Percentiles rank a stretch among this genome's conserved stretches.
Conservation (phyloP, 2,888 invertebrate species). For the Ectemnius lituratus region DNA sequence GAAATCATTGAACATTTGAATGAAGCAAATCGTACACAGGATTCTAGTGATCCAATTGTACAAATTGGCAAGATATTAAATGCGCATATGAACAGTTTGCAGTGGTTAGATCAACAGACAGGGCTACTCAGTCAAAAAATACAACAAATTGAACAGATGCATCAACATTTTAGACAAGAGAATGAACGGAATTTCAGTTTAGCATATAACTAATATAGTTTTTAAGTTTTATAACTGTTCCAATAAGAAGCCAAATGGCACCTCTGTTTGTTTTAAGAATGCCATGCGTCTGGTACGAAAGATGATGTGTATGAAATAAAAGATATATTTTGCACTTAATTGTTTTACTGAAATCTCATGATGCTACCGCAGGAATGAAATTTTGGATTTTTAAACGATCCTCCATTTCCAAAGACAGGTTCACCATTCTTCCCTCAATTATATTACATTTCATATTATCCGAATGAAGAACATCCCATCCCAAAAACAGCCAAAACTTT, state of each 20-base stretch:
- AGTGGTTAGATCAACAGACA: constrained; percentile 95
- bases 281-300: neutral
- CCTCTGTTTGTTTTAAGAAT: constrained; percentile 2
- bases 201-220: constrained; percentile 77
- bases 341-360: constrained; percentile 24
- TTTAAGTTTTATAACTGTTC: constrained; percentile 2
- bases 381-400: constrained; percentile 89
- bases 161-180: constrained; percentile 87
- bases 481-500: constrained; percentile 88
- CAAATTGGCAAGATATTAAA: constrained; percentile 96
- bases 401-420: constrained; percentile 86
- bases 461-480: constrained; percentile 88
- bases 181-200: constrained; percentile 85
- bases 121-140: constrained; percentile 87
- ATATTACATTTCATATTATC: constrained; percentile 88
- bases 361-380: constrained; percentile 85
- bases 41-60: constrained; percentile 92
- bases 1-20: constrained; percentile 97
- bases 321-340: constrained; percentile 42
- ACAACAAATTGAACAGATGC: constrained; percentile 89
- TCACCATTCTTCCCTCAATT: constrained; percentile 85
- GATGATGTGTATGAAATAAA: constrained; percentile 33
- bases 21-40: constrained; percentile 90
- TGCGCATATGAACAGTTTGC: constrained; percentile 97
- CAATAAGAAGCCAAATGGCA: constrained; percentile 1